A percentile compares a stretch with the other conserved stretches of the same genome.
Conservation (phyloP, 2,888 invertebrate genomes). For the Cephus runcator region DNA sequence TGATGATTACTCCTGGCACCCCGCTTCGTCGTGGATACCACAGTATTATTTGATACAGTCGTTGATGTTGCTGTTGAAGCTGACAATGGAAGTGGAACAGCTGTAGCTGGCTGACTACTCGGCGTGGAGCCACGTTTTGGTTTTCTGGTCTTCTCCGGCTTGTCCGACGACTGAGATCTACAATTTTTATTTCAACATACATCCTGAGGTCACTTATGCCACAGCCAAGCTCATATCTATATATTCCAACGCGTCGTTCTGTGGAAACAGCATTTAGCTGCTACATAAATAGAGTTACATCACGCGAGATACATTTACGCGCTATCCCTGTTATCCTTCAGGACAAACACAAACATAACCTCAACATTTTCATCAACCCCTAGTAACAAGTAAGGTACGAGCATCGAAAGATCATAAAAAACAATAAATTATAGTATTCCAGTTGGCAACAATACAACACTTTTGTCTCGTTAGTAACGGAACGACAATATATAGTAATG, state of each 20-base stretch:
- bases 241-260: not conserved
- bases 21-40: conserved; percentile 56
- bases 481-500: conserved; percentile 15
- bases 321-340: not conserved
- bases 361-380: conserved; percentile 18
- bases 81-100: conserved; percentile 28
- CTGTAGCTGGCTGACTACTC: conserved; percentile 45
- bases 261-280: not conserved
- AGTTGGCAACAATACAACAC: not conserved
- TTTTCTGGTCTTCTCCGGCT: conserved; percentile 60
- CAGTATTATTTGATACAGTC: conserved; percentile 21
- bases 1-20: conserved; percentile 59
- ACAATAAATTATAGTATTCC: not conserved
- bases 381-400: not conserved
- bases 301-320: not conserved
- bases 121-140: conserved; percentile 53
- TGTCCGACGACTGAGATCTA: conserved; percentile 67
- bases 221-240: not conserved
- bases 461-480: not conserved
- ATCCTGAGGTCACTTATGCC: not conserved
- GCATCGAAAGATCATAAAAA: not conserved
- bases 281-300: not conserved
- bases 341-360: conserved; percentile 49
- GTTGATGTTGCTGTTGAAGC: conserved; percentile 21
- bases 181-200: conserved; percentile 10